phyloP scores from a whole-genome alignment of 2,888 invertebrate genomes.

The Epirrhoe alternata region DNA sequence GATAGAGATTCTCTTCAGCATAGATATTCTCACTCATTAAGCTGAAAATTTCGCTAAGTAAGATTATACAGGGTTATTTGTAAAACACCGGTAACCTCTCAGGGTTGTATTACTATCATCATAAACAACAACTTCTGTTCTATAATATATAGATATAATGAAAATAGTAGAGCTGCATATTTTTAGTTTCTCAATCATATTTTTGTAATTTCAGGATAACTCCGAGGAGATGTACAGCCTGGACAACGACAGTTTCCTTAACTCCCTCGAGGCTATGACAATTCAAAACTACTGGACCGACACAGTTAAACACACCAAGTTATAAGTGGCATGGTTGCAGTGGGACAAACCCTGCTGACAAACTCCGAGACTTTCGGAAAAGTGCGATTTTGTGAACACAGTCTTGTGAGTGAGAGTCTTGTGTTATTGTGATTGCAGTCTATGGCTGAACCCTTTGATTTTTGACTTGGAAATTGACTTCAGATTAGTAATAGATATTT shows the following conservation, averaged over 20 bases:
- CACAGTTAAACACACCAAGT: conserved; percentile 94
- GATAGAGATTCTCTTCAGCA: no score
- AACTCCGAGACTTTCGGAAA: background rate
- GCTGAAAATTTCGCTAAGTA: no score
- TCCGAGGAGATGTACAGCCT: conserved; percentile 97
- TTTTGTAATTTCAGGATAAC: conserved; percentile 89
- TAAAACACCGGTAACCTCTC: no score
- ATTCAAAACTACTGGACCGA: conserved; percentile 98
- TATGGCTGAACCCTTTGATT: background rate
- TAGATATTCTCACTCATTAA: no score
- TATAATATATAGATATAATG: no score
- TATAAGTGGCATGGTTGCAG: conserved; percentile 77
- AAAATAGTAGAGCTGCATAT: no score
- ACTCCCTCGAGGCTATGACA: conserved; percentile 96
- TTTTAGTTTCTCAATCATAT: conserved; percentile 14
- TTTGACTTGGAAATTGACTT: background rate
- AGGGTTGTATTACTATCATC: no score
- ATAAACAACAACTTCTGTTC: no score
- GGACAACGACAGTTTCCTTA: conserved; percentile 97
- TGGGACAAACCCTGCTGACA: conserved; percentile 16
- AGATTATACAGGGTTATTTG: no score
- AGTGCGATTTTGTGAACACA: background rate
- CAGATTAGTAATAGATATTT: conserved; percentile 18
- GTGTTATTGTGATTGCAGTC: background rate
- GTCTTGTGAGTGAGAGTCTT: background rate